Percentiles rank a stretch among this genome's conserved stretches.
Conservation (phyloP, 1,140 invertebrate genomes). For the Gyrodactylus bullatarudis region DNA sequence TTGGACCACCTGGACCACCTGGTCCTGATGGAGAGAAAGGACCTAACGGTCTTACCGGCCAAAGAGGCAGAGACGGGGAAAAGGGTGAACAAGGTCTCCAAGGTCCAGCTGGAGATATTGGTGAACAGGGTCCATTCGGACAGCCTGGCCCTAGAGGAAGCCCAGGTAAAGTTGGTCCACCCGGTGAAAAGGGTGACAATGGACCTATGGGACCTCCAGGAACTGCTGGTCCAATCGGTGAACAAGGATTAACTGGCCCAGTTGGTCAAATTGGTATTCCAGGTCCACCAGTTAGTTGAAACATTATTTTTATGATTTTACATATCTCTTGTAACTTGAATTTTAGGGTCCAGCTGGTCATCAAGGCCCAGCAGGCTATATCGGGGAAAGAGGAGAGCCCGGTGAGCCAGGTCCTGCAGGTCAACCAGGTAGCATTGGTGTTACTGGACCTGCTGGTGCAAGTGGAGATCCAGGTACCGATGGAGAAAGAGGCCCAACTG, state of each 20-base stretch:
- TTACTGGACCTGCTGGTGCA: slow-evolving; percentile 6
- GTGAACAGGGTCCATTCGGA: slow-evolving; percentile 3
- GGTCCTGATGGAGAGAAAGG: slow-evolving; percentile 7
- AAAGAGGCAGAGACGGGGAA: neutral
- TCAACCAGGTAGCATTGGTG: slow-evolving; percentile 3
- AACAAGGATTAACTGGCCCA: slow-evolving; percentile 4
- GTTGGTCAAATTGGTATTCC: slow-evolving; percentile 5
- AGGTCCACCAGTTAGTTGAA: neutral
- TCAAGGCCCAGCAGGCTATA: slow-evolving; percentile 1
- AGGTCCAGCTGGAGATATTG: slow-evolving; percentile 5
- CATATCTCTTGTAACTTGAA: neutral
- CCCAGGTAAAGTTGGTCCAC: neutral
- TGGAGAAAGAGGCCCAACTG: slow-evolving; percentile 4
- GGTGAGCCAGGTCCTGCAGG: slow-evolving; percentile 8
- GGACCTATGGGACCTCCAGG: slow-evolving; percentile 5
- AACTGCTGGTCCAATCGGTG: slow-evolving; percentile 6
- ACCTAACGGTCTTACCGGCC: neutral
- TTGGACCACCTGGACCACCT: slow-evolving; percentile 2
- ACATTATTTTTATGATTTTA: neutral
- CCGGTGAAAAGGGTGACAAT: slow-evolving; percentile 7
- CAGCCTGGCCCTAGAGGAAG: neutral
- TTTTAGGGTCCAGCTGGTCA: slow-evolving; percentile 5
- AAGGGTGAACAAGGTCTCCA: slow-evolving; percentile 4
- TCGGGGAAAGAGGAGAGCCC: slow-evolving; percentile 7
- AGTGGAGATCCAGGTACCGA: slow-evolving; percentile 6